These are phyloP conservation scores for Drosophila sulfurigaster DNA, from an alignment of 1,140 invertebrate genomes.

Conservation along the genomic window DNA sequence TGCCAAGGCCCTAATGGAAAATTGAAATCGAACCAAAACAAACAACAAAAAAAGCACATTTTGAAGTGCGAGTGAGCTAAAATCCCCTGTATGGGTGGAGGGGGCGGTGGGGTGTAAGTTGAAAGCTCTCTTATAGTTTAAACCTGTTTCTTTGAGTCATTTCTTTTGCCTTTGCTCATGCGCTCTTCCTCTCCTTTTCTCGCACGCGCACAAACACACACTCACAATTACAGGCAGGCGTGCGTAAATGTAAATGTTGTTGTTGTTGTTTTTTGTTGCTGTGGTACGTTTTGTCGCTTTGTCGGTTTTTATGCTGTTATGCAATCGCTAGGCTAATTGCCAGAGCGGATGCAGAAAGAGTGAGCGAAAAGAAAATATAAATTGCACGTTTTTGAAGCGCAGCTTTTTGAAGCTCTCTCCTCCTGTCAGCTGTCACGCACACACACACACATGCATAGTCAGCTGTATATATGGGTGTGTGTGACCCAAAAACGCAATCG, in stretches of 20 bases:
- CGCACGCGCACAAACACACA: not conserved
- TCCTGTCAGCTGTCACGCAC: constrained; percentile 6
- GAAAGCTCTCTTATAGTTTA: constrained; percentile 26
- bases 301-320: constrained; percentile 70
- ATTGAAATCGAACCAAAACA: constrained; percentile 50
- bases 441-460: not conserved
- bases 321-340: constrained; percentile 73
- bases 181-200: constrained; percentile 9
- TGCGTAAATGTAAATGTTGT: constrained; percentile 13
- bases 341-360: constrained; percentile 71
- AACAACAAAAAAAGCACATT: constrained; percentile 31
- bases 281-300: constrained; percentile 62
- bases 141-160: constrained; percentile 43
- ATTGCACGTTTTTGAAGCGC: constrained; percentile 55
- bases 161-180: constrained; percentile 31
- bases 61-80: constrained; percentile 15
- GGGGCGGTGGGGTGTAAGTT: constrained; percentile 6
- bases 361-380: constrained; percentile 61
- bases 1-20: constrained; percentile 48
- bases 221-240: not conserved
- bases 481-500: constrained; percentile 53
- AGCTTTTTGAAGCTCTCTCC: constrained; percentile 27
- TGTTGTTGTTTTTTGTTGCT: constrained; percentile 51
- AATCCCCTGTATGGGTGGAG: not conserved
- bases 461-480: not conserved